phyloP scores from a whole-genome alignment of 2,797 vertebrate genomes.

The Pelobates cultripes region DNA sequence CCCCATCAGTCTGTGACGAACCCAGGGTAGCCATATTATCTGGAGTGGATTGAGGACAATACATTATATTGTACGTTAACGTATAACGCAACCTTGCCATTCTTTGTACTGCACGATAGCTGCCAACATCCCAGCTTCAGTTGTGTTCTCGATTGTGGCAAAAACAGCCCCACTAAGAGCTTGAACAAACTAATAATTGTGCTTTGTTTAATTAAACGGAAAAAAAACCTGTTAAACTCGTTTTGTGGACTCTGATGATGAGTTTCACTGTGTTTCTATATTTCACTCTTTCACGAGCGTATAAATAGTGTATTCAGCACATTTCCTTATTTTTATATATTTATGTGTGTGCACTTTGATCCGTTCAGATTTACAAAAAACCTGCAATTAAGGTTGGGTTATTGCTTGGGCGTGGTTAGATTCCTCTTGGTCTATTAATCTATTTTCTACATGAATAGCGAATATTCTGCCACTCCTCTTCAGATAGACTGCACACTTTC shows the following conservation, averaged over 20 bases:
- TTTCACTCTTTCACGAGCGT: constrained; percentile 58
- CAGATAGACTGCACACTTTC: neutral
- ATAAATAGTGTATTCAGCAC: constrained; percentile 59
- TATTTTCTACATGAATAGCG: constrained; percentile 35
- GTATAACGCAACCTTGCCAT: no score
- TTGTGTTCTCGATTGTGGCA: constrained; percentile 6
- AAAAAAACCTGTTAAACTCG: constrained; percentile 31
- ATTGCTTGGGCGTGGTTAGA: constrained; percentile 31
- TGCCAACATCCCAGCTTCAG: constrained; percentile 8
- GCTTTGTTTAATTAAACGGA: constrained; percentile 34
- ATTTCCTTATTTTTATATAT: constrained; percentile 53
- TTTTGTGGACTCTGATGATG: constrained; percentile 37
- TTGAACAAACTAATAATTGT: constrained; percentile 24
- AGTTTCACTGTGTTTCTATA: constrained; percentile 65
- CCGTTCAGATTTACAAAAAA: constrained; percentile 36
- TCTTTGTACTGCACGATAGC: neutral
- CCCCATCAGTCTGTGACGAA: no score
- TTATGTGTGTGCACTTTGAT: constrained; percentile 44
- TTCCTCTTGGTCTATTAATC: constrained; percentile 43
- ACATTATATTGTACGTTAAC: no score
- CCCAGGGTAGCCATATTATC: no score
- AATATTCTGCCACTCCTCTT: constrained; percentile 38
- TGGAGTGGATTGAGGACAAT: no score
- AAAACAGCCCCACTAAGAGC: constrained; percentile 17
- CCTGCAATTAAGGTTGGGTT: constrained; percentile 31